Percentiles rank a stretch among this genome's conserved stretches.
These are phyloP conservation scores for Drosophila gunungcola DNA, from an alignment of 1,140 invertebrate genomes.

Conservation along the genomic window DNA sequence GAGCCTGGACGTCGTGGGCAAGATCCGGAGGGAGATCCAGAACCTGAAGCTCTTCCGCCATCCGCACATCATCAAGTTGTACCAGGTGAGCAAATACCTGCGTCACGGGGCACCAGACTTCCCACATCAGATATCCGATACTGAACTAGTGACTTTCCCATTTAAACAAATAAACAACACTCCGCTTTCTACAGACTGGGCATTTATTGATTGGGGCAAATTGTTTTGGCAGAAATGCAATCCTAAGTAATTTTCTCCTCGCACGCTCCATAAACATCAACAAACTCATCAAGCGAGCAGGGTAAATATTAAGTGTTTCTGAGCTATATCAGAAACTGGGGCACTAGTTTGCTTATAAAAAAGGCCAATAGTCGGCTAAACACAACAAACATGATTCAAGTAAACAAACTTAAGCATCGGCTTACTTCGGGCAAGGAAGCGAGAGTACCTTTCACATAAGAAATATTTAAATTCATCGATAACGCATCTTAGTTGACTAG, in stretches of 20 bases:
- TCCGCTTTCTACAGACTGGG: not conserved
- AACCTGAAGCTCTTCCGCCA: constrained; percentile 99
- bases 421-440: no score
- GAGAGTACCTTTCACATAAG: no score
- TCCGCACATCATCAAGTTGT: constrained; percentile 99
- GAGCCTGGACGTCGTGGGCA: constrained; percentile 99
- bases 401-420: not conserved
- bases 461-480: no score
- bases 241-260: no score
- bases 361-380: not conserved
- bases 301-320: not conserved
- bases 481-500: no score
- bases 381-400: not conserved
- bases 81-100: constrained; percentile 86
- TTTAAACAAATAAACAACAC: not conserved
- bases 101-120: not conserved
- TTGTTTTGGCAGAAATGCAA: no score
- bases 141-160: not conserved
- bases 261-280: not conserved
- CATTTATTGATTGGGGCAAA: no score
- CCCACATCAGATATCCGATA: not conserved
- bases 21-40: constrained; percentile 99
- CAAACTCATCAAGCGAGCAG: no score
- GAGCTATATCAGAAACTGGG: constrained; percentile 1
- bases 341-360: not conserved